phyloP scores from a whole-genome alignment of 2,797 vertebrate species.

The Masticophis lateralis region DNA sequence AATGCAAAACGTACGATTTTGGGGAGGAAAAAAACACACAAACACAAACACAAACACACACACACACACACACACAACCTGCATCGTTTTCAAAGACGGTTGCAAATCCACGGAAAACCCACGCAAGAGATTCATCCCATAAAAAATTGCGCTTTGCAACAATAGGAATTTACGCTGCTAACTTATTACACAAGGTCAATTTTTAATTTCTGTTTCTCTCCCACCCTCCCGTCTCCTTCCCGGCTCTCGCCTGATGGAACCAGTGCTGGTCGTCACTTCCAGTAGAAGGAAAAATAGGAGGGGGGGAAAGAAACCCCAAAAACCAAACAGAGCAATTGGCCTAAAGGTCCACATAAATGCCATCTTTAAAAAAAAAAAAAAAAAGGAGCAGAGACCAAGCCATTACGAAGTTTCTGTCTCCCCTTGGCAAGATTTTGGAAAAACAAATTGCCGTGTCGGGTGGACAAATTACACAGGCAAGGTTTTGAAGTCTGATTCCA shows the following conservation, averaged over 20 bases:
- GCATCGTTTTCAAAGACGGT: neutral
- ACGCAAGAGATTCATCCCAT: neutral
- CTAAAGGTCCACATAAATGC: neutral
- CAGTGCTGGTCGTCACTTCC: neutral
- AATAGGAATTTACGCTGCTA: neutral
- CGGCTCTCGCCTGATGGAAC: neutral
- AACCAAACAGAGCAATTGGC: neutral
- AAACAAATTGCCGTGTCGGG: neutral
- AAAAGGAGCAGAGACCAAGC: neutral
- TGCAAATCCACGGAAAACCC: neutral
- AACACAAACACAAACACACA: rapidly evolving
- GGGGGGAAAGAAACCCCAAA: neutral
- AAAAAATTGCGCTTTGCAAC: neutral
- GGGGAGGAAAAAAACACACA: neutral
- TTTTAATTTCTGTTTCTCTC: neutral
- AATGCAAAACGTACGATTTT: neutral
- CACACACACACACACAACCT: neutral
- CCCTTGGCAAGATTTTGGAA: neutral
- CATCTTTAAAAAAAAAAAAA: neutral
- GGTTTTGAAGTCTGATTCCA: neutral
- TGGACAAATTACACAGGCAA: neutral
- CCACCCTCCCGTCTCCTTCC: neutral
- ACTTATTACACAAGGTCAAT: neutral
- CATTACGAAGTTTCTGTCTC: neutral
- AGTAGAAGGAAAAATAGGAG: neutral